Conservation (phyloP, 2,797 vertebrate genomes). For the Myripristis jacobus region DNA sequence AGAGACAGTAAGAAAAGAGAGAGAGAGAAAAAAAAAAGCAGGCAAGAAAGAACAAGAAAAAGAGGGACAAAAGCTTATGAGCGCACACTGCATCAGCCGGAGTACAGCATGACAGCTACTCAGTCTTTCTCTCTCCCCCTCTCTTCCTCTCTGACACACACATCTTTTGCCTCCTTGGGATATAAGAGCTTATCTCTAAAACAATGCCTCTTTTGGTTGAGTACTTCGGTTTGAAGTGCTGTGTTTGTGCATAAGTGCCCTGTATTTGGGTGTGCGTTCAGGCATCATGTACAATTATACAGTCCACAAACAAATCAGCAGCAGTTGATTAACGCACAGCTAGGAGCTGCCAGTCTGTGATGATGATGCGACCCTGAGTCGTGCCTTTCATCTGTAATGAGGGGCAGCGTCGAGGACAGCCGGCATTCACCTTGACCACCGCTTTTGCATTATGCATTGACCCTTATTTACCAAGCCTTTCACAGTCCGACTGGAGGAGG, state of each 20-base stretch:
- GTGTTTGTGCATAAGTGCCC: slow-evolving; percentile 9
- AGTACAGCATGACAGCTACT: not conserved
- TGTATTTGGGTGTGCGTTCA: slow-evolving; percentile 19
- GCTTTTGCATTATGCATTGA: slow-evolving; percentile 63
- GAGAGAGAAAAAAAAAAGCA: not conserved
- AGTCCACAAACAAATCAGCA: slow-evolving; percentile 64
- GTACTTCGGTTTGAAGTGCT: slow-evolving; percentile 31
- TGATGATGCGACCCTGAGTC: slow-evolving; percentile 36
- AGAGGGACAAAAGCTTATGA: not conserved
- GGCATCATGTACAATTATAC: slow-evolving; percentile 52
- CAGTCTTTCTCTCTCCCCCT: too few relatives aligned
- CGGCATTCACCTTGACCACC: slow-evolving; percentile 51
- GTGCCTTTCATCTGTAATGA: slow-evolving; percentile 56
- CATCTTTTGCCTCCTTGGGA: slow-evolving; percentile 7
- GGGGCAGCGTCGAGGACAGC: slow-evolving; percentile 49
- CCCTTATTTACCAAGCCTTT: slow-evolving; percentile 33
- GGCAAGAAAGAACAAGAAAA: not conserved
- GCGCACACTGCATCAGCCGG: not conserved
- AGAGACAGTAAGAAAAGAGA: not conserved
- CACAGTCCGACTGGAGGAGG: slow-evolving; percentile 8
- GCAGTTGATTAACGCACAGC: slow-evolving; percentile 59
- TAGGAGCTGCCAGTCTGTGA: slow-evolving; percentile 28
- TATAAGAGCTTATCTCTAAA: slow-evolving; percentile 23
- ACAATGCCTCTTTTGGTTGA: slow-evolving; percentile 26
- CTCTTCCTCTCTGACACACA: slow-evolving; percentile 5